Conservation (phyloP, 2,797 vertebrate genomes). For the Neosilurus hyrtlii region DNA sequence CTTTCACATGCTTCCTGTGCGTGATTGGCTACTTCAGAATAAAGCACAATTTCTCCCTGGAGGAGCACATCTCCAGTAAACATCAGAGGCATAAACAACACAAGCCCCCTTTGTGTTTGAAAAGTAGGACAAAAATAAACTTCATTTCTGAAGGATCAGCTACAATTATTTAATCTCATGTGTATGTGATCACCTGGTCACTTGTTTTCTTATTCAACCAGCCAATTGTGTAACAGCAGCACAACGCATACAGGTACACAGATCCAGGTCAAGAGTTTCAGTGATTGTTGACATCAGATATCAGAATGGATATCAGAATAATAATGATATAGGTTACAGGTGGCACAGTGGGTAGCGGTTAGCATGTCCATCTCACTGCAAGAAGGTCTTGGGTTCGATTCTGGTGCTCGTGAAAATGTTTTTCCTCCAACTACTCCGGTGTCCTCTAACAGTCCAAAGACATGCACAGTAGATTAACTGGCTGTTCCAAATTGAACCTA, state of each 20-base stretch:
- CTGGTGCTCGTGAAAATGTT: too few species aligned
- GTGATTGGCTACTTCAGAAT: constrained; percentile 9
- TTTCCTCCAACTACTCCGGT: too few species aligned
- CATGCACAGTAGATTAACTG: too few species aligned
- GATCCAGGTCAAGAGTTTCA: background rate
- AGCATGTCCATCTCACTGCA: too few species aligned
- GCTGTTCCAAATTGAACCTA: too few species aligned
- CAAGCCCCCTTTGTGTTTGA: background rate
- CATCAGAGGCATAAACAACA: background rate
- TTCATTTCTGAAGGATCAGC: background rate
- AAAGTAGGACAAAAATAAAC: background rate
- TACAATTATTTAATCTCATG: background rate
- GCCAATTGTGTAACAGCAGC: background rate
- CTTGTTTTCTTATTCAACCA: background rate
- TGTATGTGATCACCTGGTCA: background rate
- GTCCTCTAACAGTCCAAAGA: too few species aligned
- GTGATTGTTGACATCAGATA: background rate
- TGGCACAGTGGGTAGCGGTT: too few species aligned
- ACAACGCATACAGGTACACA: background rate
- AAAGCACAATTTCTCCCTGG: constrained; percentile 14
- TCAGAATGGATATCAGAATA: too few species aligned
- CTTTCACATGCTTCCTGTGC: constrained; percentile 2
- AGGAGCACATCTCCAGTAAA: background rate
- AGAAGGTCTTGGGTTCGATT: too few species aligned
- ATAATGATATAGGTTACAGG: too few species aligned